Conservation (phyloP, 2,797 vertebrate genomes). For the Danio aesculapii region DNA sequence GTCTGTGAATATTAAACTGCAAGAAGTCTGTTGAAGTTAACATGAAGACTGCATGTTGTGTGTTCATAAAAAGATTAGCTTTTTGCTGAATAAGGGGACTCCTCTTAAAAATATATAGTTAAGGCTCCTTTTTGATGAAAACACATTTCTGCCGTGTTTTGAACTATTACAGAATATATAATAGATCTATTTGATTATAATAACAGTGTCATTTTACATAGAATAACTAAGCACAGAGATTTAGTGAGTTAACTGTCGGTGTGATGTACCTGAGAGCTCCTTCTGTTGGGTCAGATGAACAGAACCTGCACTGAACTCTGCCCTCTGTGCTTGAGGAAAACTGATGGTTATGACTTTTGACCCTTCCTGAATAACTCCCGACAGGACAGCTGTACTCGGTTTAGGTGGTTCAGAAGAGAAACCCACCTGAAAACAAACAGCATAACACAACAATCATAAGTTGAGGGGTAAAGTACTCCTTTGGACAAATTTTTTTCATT, state of each 20-base stretch:
- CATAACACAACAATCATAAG: slow-evolving; percentile 7
- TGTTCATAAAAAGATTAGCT: no score
- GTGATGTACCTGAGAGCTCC: slow-evolving; percentile 61
- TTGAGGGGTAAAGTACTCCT: neutral
- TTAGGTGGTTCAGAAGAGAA: slow-evolving; percentile 82
- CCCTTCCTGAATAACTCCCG: slow-evolving; percentile 65
- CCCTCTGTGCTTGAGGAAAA: slow-evolving; percentile 80
- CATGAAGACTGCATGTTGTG: no score
- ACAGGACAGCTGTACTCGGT: slow-evolving; percentile 71
- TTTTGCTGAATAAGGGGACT: no score
- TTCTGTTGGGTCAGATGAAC: slow-evolving; percentile 28
- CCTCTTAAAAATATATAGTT: no score
- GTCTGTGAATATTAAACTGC: no score
- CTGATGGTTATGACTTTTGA: slow-evolving; percentile 80
- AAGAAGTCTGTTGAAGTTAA: no score
- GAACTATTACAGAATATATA: neutral
- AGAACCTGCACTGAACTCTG: slow-evolving; percentile 57
- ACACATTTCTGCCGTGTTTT: no score
- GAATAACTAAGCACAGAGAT: no score
- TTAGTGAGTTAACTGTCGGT: neutral
- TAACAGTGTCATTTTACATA: neutral
- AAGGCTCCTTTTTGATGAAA: no score
- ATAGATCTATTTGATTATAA: neutral
- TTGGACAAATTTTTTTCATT: no score
- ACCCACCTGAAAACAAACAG: slow-evolving; percentile 80